Percentiles rank a stretch among this genome's conserved stretches.
These are phyloP conservation scores for Euzetes globulus DNA, from an alignment of 2,888 invertebrate species.

Conservation along the genomic window DNA sequence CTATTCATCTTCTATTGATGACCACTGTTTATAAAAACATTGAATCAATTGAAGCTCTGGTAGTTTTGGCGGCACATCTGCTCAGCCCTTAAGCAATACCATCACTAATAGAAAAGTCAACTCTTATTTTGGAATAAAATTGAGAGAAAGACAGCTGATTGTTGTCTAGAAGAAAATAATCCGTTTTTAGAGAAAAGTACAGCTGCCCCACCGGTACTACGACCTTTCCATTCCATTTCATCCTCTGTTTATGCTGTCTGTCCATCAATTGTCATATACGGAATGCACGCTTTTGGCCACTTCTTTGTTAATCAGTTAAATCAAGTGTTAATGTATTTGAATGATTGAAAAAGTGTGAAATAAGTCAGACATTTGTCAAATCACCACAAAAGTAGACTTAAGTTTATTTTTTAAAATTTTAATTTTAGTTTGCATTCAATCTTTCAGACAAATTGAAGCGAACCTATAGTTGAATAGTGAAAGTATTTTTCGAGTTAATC, in stretches of 20 bases:
- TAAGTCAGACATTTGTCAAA: background rate
- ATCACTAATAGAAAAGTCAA: background rate
- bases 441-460: constrained; percentile 1
- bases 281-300: background rate
- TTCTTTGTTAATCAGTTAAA: background rate
- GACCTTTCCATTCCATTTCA: background rate
- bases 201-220: constrained; percentile 2
- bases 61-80: constrained; percentile 14
- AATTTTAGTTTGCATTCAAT: background rate
- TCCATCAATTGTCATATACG: background rate
- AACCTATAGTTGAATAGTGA: constrained; percentile 1
- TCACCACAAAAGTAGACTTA: background rate
- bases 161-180: constrained; percentile 18
- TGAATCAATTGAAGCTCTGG: background rate
- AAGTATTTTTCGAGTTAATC: background rate
- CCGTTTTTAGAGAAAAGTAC: background rate
- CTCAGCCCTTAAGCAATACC: background rate
- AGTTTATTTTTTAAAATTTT: too few species aligned
- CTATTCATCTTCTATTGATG: background rate
- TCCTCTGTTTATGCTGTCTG: background rate
- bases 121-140: constrained; percentile 2
- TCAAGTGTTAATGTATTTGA: background rate
- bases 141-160: constrained; percentile 19
- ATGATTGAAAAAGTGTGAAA: background rate
- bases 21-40: background rate